Base-by-base conservation (phyloP, 2,888 invertebrate species). In the Mesorhabditis belari region DNA sequence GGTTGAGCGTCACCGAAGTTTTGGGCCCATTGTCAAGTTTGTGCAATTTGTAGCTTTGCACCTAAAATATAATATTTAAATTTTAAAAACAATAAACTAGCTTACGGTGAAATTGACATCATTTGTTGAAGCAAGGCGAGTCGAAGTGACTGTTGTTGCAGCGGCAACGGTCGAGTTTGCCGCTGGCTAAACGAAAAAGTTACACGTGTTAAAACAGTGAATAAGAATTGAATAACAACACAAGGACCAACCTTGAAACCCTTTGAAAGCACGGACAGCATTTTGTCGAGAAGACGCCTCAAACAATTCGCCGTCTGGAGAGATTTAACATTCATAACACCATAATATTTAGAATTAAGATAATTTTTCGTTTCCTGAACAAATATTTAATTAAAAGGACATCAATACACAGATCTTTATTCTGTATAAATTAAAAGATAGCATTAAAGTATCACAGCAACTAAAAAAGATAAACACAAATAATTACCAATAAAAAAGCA, bases 31-130 rank as follows among this genome's bases (percentile, higher is more conserved):
- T 68, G 69, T 94, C 92, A 76, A 98, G 84, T 81, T 88, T 90
- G 84, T 95, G 93, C 61, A 95, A 86, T 82, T 91, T 89, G 82
- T 86, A 96, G 21, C 92, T 91, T 89, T 94, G 71, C 49, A 57
- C 28, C 5, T 6, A n/a, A n/a, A n/a, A n/a, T n/a, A n/a, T n/a
- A n/a, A n/a, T n/a, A n/a, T n/a, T n/a, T n/a, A n/a, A n/a, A n/a
- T n/a, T n/a, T n/a, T n/a, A n/a, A n/a, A n/a, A n/a, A n/a, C n/a
- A n/a, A n/a, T n/a, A n/a, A n/a, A n/a, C n/a, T n/a, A n/a, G n/a
- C n/a, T n/a, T n/a, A n/a, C n/a, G n/a, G n/a, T n/a, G 54, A 21
- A 55, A 19, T 55, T 19, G 9, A 80, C 28, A 23, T 23, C 17
- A 24, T 27, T 55, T n/a, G n/a, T n/a, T 24, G 21, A 5, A n/a